Evolutionary conservation across 2,797 vertebrate species (phyloP).

Genomic region (Falco cherrug): DNA sequence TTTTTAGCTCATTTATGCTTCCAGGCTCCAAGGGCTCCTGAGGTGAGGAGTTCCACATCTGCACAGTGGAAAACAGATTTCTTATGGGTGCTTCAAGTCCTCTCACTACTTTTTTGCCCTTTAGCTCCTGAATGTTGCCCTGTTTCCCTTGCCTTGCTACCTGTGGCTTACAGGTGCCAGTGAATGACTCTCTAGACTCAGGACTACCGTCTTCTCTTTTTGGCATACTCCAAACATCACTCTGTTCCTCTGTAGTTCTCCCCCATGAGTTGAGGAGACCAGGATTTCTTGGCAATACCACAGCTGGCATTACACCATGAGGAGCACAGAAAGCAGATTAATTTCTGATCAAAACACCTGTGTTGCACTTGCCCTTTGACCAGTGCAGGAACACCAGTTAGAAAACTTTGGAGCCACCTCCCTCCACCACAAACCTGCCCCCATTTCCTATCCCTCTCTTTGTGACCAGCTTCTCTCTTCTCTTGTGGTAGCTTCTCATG

Average conservation of each 20-base stretch:
- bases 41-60: neutral
- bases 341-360: neutral
- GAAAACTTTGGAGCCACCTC: neutral
- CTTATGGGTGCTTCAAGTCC: neutral
- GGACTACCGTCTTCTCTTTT: neutral
- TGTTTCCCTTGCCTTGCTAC: neutral
- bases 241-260: neutral
- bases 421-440: neutral
- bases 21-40: fast-evolving
- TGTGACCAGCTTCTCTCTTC: neutral
- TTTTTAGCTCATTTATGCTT: neutral
- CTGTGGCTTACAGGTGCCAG: neutral
- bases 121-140: neutral
- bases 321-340: neutral
- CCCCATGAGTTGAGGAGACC: neutral
- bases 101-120: neutral
- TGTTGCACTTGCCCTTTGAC: neutral
- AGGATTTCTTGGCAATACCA: neutral
- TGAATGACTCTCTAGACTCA: neutral
- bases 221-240: fast-evolving
- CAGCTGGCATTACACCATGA: neutral
- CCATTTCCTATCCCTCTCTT: neutral
- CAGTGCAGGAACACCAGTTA: neutral
- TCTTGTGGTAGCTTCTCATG: neutral
- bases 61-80: neutral